Evolutionary conservation across 1,140 invertebrate genomes (phyloP).

Genomic region (Tenebrio molitor): DNA sequence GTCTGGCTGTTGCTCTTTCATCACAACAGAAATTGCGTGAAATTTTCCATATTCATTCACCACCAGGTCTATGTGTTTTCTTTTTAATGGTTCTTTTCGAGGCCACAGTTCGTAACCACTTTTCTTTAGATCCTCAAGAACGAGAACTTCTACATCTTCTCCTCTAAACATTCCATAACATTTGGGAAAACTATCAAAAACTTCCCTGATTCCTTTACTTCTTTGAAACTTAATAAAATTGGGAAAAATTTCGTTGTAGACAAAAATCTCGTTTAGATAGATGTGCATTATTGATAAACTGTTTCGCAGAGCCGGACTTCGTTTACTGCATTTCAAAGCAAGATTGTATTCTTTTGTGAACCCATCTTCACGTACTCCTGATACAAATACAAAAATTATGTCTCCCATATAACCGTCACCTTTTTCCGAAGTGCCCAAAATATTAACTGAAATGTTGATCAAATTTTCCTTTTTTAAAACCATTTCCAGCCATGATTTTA

Average conservation of each 20-base stretch:
- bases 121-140: slow-evolving; percentile 70
- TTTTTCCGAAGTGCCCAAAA: slow-evolving; percentile 45
- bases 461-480: slow-evolving; percentile 16
- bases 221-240: slow-evolving; percentile 52
- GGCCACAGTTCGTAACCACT: slow-evolving; percentile 67
- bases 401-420: slow-evolving; percentile 54
- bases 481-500: background rate
- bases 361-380: background rate
- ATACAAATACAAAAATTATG: slow-evolving; percentile 47
- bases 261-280: slow-evolving; percentile 27
- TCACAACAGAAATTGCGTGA: slow-evolving; percentile 69
- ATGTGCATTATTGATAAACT: background rate
- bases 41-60: slow-evolving; percentile 69
- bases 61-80: slow-evolving; percentile 67
- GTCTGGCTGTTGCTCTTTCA: slow-evolving; percentile 65
- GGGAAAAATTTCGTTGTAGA: slow-evolving; percentile 50
- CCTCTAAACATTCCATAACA: slow-evolving; percentile 64
- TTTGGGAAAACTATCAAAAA: slow-evolving; percentile 63
- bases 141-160: slow-evolving; percentile 67
- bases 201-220: slow-evolving; percentile 37
- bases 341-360: background rate
- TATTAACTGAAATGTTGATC: background rate
- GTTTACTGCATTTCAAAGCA: slow-evolving; percentile 46
- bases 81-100: slow-evolving; percentile 65
- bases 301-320: slow-evolving; percentile 61